Conservation (phyloP, 2,113 vertebrate species). For the Heterochromis multidens region DNA sequence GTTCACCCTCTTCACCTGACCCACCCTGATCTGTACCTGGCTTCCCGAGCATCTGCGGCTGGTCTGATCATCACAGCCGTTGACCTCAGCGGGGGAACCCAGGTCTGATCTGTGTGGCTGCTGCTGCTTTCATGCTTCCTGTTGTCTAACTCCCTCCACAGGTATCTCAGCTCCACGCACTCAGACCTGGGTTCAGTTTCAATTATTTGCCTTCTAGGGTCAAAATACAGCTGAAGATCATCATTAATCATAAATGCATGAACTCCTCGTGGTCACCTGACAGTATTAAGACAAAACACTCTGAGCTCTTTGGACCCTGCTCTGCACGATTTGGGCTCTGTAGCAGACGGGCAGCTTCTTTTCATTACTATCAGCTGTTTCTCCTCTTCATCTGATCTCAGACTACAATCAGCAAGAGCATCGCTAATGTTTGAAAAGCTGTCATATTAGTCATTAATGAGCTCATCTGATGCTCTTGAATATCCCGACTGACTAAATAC, state of each 20-base stretch:
- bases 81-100: not conserved
- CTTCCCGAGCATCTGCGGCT: not conserved
- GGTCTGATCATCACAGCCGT: not conserved
- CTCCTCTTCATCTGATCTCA: conserved; percentile 11
- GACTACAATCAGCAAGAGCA: not conserved
- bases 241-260: not conserved
- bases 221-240: not conserved
- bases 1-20: not conserved
- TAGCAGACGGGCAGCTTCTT: not conserved
- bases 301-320: conserved; percentile 19
- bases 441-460: not conserved
- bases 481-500: not conserved
- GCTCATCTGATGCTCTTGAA: conserved; percentile 7
- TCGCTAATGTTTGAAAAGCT: not conserved
- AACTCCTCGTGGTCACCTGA: not conserved
- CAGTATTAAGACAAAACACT: not conserved
- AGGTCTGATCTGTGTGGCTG: conserved; percentile 72
- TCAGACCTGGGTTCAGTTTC: conserved; percentile 34
- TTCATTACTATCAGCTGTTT: not conserved
- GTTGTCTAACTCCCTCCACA: conserved; percentile 15
- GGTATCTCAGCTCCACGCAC: not conserved
- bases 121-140: conserved; percentile 86
- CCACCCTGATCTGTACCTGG: not conserved
- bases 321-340: not conserved
- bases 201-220: not conserved